These are phyloP conservation scores for Archivesica marissinica DNA, from an alignment of 1,140 invertebrate genomes.

Conservation along the genomic window DNA sequence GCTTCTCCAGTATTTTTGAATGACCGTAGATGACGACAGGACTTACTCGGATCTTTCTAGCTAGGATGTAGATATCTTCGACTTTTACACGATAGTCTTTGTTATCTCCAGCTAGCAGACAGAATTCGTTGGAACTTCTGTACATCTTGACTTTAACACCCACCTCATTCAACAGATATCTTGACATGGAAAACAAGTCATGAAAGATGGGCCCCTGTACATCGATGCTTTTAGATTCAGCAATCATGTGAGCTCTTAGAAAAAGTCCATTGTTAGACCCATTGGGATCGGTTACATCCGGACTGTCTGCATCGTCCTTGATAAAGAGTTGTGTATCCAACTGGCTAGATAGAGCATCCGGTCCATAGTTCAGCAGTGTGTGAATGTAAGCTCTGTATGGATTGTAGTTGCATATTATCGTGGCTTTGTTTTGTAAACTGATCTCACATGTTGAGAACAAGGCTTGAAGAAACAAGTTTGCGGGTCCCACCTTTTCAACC, in stretches of 20 bases:
- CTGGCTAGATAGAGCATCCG: constrained; percentile 44
- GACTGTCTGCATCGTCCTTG: constrained; percentile 28
- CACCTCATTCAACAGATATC: constrained; percentile 54
- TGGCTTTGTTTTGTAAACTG: constrained; percentile 43
- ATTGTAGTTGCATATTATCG: constrained; percentile 45
- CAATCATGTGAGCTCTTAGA: neutral
- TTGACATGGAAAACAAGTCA: constrained; percentile 51
- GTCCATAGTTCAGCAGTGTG: constrained; percentile 47
- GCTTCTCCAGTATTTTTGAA: constrained; percentile 6
- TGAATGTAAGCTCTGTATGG: constrained; percentile 52
- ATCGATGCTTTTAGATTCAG: constrained; percentile 7
- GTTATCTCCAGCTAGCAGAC: constrained; percentile 2
- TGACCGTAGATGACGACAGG: constrained; percentile 11
- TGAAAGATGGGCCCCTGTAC: constrained; percentile 56
- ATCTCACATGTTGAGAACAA: constrained; percentile 60
- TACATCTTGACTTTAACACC: constrained; percentile 48
- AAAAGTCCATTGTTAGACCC: constrained; percentile 9
- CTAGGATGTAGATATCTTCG: constrained; percentile 24
- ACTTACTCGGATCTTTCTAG: constrained; percentile 24
- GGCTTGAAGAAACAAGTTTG: constrained; percentile 52
- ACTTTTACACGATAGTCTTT: constrained; percentile 17
- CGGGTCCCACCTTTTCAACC: constrained; percentile 55
- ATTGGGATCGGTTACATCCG: constrained; percentile 19
- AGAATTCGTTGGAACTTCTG: constrained; percentile 12
- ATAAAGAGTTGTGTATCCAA: constrained; percentile 31